A percentile compares a stretch with the other conserved stretches of the same genome.
phyloP scores from a whole-genome alignment of 53 echinoderm and acorn worm genomes.

The Temnopleurus reevesii region DNA sequence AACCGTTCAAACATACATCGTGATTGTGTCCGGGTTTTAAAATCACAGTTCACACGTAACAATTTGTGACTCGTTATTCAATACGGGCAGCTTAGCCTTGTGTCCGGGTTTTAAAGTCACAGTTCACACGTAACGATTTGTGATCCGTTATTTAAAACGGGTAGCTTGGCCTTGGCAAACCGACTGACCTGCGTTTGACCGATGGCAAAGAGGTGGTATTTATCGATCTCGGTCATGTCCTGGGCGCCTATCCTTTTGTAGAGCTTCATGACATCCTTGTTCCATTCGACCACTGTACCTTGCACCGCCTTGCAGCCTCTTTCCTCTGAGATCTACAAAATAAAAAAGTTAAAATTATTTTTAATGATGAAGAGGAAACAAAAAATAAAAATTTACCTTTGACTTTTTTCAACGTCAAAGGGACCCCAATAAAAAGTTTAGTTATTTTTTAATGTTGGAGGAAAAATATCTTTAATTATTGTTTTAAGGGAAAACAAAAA shows the following conservation, averaged over 20 bases:
- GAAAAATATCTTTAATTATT: too few relatives aligned
- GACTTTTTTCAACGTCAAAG: too few relatives aligned
- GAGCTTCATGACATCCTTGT: conserved; percentile 45
- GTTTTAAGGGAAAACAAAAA: too few relatives aligned
- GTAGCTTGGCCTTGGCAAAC: conserved; percentile 33
- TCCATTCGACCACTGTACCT: conserved; percentile 55
- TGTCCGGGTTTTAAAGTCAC: background rate
- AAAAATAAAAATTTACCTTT: too few relatives aligned
- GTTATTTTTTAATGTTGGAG: too few relatives aligned
- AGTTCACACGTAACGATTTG: conserved; percentile 24
- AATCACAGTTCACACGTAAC: conserved; percentile 18
- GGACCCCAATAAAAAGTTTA: too few relatives aligned
- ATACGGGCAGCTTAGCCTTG: conserved; percentile 32
- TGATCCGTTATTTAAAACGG: conserved; percentile 13
- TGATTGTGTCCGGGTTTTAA: background rate
- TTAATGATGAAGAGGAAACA: too few relatives aligned
- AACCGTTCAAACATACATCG: background rate
- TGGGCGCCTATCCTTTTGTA: conserved; percentile 53
- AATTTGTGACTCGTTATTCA: conserved; percentile 52
- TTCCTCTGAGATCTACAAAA: conserved; percentile 45
- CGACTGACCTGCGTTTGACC: background rate
- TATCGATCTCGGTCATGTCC: conserved; percentile 54
- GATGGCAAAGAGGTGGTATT: conserved; percentile 56
- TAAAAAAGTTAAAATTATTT: background rate
- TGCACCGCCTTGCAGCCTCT: conserved; percentile 49